Percentiles rank a stretch among this genome's conserved stretches.
phyloP scores from a whole-genome alignment of 1,140 invertebrate genomes.

The Drosophila sechellia region DNA sequence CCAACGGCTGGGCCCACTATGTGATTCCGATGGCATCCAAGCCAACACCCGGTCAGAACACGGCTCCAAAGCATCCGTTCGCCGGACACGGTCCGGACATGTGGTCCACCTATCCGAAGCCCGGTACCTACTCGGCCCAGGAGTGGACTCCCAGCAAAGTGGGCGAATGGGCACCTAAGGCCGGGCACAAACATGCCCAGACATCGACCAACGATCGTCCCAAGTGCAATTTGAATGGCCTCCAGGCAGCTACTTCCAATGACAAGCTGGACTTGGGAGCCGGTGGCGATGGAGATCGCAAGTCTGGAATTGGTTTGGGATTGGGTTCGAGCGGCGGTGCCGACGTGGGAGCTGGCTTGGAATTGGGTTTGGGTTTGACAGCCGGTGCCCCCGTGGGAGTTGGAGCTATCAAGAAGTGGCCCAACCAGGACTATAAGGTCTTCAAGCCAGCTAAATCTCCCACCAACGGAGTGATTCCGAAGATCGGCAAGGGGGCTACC shows the following conservation, averaged over 20 bases:
- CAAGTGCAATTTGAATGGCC: conserved; percentile 43
- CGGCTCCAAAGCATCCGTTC: not conserved
- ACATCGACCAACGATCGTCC: conserved; percentile 22
- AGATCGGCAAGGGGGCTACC: conserved; percentile 9
- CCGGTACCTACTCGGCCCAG: not conserved
- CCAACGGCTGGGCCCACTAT: conserved; percentile 71
- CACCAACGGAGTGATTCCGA: conserved; percentile 22
- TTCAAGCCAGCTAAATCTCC: conserved; percentile 45
- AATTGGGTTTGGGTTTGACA: not conserved
- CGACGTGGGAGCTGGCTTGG: not conserved
- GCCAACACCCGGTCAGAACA: conserved; percentile 4
- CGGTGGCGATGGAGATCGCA: conserved; percentile 5
- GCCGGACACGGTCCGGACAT: not conserved
- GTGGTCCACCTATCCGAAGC: conserved; percentile 20
- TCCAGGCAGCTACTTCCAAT: conserved; percentile 21
- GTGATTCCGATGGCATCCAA: conserved; percentile 32
- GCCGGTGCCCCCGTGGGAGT: not conserved
- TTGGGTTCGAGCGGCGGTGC: not conserved
- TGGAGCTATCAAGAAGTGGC: conserved; percentile 49
- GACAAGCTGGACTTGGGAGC: conserved; percentile 19
- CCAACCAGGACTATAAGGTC: conserved; percentile 48
- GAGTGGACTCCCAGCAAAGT: conserved; percentile 23
- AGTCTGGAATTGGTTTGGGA: not conserved
- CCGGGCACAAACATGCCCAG: conserved; percentile 27
- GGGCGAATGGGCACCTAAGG: conserved; percentile 33